These are phyloP conservation scores for Sebastes diaconus DNA, from an alignment of 2,797 vertebrate genomes.

Conservation along the genomic window DNA sequence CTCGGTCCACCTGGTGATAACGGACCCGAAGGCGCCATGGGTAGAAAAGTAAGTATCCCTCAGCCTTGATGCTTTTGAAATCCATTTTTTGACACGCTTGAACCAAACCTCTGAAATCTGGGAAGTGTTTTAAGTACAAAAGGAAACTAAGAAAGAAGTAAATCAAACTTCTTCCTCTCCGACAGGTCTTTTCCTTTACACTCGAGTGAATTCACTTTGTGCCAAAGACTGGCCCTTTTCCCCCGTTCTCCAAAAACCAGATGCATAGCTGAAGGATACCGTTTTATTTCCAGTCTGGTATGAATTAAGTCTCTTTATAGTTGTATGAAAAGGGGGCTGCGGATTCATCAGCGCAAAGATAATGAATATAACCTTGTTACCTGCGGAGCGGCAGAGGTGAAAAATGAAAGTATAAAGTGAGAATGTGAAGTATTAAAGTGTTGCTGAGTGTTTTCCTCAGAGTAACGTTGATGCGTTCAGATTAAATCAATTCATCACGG, in stretches of 20 bases:
- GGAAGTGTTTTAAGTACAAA: not conserved
- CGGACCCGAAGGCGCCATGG: slow-evolving; percentile 85
- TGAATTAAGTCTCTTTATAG: slow-evolving; percentile 25
- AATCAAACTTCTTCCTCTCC: not conserved
- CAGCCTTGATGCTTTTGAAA: not conserved
- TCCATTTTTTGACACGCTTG: not conserved
- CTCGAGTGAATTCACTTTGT: not conserved
- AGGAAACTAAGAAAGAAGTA: not conserved
- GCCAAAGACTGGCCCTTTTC: not conserved
- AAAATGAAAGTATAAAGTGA: not conserved
- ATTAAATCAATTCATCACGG: slow-evolving; percentile 30
- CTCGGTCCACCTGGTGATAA: slow-evolving; percentile 85
- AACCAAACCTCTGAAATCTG: slow-evolving; percentile 1
- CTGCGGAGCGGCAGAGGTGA: not conserved
- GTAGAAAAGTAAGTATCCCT: slow-evolving; percentile 85
- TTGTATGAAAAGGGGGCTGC: not conserved
- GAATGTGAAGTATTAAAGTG: not conserved
- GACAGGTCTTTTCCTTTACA: not conserved
- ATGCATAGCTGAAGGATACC: slow-evolving; percentile 18
- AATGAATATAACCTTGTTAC: not conserved
- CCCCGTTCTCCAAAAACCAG: slow-evolving; percentile 25
- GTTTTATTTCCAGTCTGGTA: slow-evolving; percentile 29
- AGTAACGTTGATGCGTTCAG: slow-evolving; percentile 41
- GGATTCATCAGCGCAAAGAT: slow-evolving; percentile 15
- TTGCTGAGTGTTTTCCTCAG: not conserved